Base-by-base conservation (phyloP, 1,140 invertebrate species). In the Agrypnia vestita region DNA sequence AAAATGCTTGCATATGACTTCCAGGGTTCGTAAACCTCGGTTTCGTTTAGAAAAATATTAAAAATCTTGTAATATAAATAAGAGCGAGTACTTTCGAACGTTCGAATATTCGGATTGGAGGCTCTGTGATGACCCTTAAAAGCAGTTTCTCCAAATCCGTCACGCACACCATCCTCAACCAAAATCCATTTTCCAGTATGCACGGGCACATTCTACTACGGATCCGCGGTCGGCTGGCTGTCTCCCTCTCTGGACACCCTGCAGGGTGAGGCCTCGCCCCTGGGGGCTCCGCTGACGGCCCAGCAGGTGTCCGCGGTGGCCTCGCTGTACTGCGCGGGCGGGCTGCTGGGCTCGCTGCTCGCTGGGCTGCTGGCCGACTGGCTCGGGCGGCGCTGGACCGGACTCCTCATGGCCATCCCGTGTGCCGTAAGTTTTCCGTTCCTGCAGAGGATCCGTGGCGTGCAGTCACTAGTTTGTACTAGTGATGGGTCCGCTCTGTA, bases 351-450 rank as follows among this genome's bases (percentile, higher is more conserved):
- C 19, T 90, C 87, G 56, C 81, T 90, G 3, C 55, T 91, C 0
- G 88, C 89, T 17, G 92, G 87, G 3, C 88, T 89, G 81, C 84
- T 91, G 25, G 90, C 92, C 0, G 92, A 94, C 71, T 88, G 87
- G 84, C 82, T 90, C 46, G 93, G 93, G 15, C 84, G 92, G 0
- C 92, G 91, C 84, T 81, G 15, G 12, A 15, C 73, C 10, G 72
- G 51, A 12, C 25, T 83, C 0, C 9, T 69, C 7, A 21, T 76
- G 0, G 61, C 53, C 9, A 11, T 79, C 9, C 82, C 82, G 0
- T 46, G 71, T 21, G 46, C 59, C 0, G 82, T 83, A 61, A 82
- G 74, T 80, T 43, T 25, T n/a, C 15, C n/a, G n/a, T n/a, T n/a
- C n/a, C n/a, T n/a, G n/a, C n/a, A n/a, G n/a, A n/a, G n/a, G n/a